Conservation (phyloP, 2,888 invertebrate genomes). For the Priocnemis perturbator region DNA sequence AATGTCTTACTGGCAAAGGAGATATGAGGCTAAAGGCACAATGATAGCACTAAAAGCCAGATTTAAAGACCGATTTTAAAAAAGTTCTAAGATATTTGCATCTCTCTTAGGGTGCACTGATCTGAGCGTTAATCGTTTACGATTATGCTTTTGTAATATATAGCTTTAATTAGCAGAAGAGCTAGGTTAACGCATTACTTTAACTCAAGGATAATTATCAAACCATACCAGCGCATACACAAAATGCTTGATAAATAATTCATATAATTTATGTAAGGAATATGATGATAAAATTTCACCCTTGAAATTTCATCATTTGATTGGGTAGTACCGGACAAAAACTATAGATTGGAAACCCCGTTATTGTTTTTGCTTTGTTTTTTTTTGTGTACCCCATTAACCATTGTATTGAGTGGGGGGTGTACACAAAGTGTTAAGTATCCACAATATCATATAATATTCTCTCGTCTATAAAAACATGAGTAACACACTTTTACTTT, state of each 20-base stretch:
- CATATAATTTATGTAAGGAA: constrained; percentile 28
- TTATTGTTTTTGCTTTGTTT: neutral
- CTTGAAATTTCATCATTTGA: neutral
- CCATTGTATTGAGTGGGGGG: constrained; percentile 15
- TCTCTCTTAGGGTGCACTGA: neutral
- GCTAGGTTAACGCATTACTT: constrained; percentile 21
- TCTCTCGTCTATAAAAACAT: constrained; percentile 51
- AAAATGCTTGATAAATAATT: constrained; percentile 30
- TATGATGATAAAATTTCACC: constrained; percentile 36
- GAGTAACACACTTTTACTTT: constrained; percentile 42
- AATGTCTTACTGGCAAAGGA: constrained; percentile 43
- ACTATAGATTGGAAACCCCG: neutral
- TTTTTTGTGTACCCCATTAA: too few species aligned
- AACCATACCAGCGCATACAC: neutral
- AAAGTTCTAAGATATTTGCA: neutral
- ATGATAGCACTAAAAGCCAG: constrained; percentile 6
- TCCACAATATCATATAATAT: constrained; percentile 44
- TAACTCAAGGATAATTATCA: constrained; percentile 1
- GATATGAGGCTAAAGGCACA: constrained; percentile 17
- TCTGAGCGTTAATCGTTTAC: neutral
- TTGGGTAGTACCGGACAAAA: constrained; percentile 1
- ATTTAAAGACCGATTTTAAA: constrained; percentile 6
- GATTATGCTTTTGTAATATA: constrained; percentile 19
- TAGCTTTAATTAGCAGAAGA: constrained; percentile 4
- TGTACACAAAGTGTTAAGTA: constrained; percentile 34